phyloP scores from a whole-genome alignment of 2,888 invertebrate genomes.

The Myopa tessellatipennis region DNA sequence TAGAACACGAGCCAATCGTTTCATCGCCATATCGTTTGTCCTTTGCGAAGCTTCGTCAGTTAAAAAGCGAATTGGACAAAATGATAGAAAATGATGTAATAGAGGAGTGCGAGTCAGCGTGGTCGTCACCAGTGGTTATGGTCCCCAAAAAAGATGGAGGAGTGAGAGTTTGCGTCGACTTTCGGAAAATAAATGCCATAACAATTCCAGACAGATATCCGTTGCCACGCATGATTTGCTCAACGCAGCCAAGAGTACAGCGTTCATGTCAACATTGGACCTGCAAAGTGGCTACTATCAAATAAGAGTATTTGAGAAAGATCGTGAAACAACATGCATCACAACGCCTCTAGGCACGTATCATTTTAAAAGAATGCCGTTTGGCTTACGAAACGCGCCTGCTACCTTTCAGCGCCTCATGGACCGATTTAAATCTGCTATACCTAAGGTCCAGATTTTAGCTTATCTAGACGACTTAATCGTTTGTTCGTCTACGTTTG shows the following conservation, averaged over 20 bases:
- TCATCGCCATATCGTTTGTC: conserved; percentile 48
- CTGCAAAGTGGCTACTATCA: conserved; percentile 59
- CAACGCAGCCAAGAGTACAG: conserved; percentile 41
- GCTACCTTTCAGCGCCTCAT: conserved; percentile 57
- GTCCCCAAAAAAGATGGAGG: too few relatives aligned
- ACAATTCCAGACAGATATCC: too few relatives aligned
- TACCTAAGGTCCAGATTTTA: conserved; percentile 45
- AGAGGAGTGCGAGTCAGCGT: conserved; percentile 50
- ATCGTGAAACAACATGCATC: conserved; percentile 58
- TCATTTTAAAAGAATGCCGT: conserved; percentile 58
- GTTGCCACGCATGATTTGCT: too few relatives aligned
- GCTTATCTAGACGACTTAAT: conserved; percentile 58
- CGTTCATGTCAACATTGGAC: conserved; percentile 59
- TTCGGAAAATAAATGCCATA: too few relatives aligned
- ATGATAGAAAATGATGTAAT: conserved; percentile 10
- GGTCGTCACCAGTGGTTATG: too few relatives aligned
- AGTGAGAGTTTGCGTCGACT: too few relatives aligned
- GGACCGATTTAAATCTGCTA: conserved; percentile 50
- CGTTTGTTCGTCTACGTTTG: conserved; percentile 50
- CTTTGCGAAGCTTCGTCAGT: conserved; percentile 42
- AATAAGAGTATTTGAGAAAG: conserved; percentile 45
- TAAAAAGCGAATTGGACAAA: conserved; percentile 18
- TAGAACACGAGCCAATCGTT: conserved; percentile 28
- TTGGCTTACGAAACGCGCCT: conserved; percentile 58
- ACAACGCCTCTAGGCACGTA: conserved; percentile 58